phyloP scores from a whole-genome alignment of 1,140 invertebrate species.

The Drosophila suzukii region DNA sequence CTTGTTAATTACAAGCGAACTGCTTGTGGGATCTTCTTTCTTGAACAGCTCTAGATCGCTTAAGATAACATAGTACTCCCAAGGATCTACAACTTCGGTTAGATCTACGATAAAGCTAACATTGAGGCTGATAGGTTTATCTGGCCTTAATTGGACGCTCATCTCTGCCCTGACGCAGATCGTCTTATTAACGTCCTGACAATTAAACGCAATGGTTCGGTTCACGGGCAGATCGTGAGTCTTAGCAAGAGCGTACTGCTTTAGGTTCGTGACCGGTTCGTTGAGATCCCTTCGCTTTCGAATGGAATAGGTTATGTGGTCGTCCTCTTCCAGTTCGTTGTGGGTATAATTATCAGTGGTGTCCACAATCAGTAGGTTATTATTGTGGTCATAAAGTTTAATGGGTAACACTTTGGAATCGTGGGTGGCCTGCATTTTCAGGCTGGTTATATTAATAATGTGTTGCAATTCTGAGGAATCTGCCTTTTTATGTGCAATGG shows the following conservation, averaged over 20 bases:
- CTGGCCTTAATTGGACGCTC: constrained; percentile 64
- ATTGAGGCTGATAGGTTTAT: constrained; percentile 59
- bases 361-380: background rate
- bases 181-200: constrained; percentile 64
- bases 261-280: no score
- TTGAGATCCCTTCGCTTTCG: constrained; percentile 38
- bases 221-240: constrained; percentile 59
- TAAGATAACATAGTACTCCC: constrained; percentile 74
- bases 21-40: constrained; percentile 51
- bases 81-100: constrained; percentile 70
- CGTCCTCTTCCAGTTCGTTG: background rate
- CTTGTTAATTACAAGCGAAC: constrained; percentile 40
- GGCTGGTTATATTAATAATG: constrained; percentile 63
- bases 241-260: constrained; percentile 3
- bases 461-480: constrained; percentile 39
- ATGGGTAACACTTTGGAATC: constrained; percentile 58
- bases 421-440: constrained; percentile 70
- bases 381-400: constrained; percentile 48
- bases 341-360: constrained; percentile 14
- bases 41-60: constrained; percentile 62
- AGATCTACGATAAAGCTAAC: constrained; percentile 73
- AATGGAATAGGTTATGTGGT: background rate
- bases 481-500: constrained; percentile 60
- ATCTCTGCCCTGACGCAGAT: constrained; percentile 67
- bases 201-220: constrained; percentile 79